Evolutionary conservation across 1,140 invertebrate genomes (phyloP).

Genomic region (Papilio polyxenes): DNA sequence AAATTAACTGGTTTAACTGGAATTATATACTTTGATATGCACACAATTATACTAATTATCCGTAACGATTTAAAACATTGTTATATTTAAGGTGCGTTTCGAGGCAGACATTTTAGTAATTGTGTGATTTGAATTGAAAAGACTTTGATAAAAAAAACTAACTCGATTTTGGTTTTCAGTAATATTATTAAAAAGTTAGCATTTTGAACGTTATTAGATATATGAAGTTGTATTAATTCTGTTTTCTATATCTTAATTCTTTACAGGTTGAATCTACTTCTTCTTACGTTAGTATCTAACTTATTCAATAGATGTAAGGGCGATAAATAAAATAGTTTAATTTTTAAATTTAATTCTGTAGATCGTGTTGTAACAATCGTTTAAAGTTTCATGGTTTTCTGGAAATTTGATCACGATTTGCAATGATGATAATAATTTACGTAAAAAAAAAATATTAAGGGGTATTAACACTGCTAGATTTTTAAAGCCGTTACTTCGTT

Average conservation of each 20-base stretch:
- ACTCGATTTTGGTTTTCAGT: neutral
- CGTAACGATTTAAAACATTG: neutral
- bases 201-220: neutral
- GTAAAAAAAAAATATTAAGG: neutral
- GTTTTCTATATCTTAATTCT: neutral
- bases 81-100: neutral
- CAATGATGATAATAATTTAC: neutral
- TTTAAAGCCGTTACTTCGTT: neutral
- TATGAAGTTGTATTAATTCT: neutral
- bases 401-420: neutral
- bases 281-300: neutral
- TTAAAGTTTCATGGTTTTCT: neutral
- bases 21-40: neutral
- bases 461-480: neutral
- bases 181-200: neutral
- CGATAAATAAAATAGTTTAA: neutral
- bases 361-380: neutral
- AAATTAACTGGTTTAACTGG: conserved; percentile 4
- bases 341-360: neutral
- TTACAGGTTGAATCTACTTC: neutral
- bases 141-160: neutral
- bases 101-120: neutral
- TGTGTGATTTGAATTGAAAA: neutral
- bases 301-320: neutral
- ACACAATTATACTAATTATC: conserved; percentile 2